Percentiles rank a stretch among this genome's conserved stretches.
Evolutionary conservation across 2,888 invertebrate genomes (phyloP).

Genomic region (Mamestra brassicae): DNA sequence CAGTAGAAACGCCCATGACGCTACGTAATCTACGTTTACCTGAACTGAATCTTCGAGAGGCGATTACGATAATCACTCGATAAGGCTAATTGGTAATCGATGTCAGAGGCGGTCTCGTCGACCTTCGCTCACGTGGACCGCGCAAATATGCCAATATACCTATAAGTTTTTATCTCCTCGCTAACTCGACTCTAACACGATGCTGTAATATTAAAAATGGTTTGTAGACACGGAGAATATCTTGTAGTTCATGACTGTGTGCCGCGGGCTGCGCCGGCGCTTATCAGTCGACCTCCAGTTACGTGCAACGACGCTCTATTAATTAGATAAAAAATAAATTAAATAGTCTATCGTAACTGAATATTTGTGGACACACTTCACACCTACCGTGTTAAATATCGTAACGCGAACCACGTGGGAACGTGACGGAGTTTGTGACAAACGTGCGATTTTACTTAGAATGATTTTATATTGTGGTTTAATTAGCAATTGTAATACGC

Average conservation of each 20-base stretch:
- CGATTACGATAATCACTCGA: slow-evolving; percentile 58
- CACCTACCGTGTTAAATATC: slow-evolving; percentile 48
- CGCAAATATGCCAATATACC: slow-evolving; percentile 56
- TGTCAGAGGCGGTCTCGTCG: slow-evolving; percentile 41
- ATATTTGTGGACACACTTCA: slow-evolving; percentile 54
- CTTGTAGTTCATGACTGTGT: slow-evolving; percentile 69
- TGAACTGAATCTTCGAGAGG: slow-evolving; percentile 49
- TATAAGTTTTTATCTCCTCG: slow-evolving; percentile 67
- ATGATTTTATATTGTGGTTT: slow-evolving; percentile 44
- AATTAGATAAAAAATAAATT: slow-evolving; percentile 63
- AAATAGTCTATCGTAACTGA: slow-evolving; percentile 27
- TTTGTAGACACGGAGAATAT: slow-evolving; percentile 67
- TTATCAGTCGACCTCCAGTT: slow-evolving; percentile 85
- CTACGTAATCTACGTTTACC: slow-evolving; percentile 37
- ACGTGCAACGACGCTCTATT: slow-evolving; percentile 64
- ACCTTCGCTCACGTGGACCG: slow-evolving; percentile 64
- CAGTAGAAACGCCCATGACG: slow-evolving; percentile 29
- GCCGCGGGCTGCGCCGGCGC: slow-evolving; percentile 75
- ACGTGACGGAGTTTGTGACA: slow-evolving; percentile 56
- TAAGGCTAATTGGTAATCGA: slow-evolving; percentile 61
- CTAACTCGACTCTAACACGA: slow-evolving; percentile 67
- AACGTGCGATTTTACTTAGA: slow-evolving; percentile 54
- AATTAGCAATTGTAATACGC: slow-evolving; percentile 32
- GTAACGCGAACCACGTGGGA: slow-evolving; percentile 48
- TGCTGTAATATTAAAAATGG: slow-evolving; percentile 66